These are phyloP conservation scores for Drosophila lini DNA, from an alignment of 1,140 invertebrate genomes.

Conservation along the genomic window DNA sequence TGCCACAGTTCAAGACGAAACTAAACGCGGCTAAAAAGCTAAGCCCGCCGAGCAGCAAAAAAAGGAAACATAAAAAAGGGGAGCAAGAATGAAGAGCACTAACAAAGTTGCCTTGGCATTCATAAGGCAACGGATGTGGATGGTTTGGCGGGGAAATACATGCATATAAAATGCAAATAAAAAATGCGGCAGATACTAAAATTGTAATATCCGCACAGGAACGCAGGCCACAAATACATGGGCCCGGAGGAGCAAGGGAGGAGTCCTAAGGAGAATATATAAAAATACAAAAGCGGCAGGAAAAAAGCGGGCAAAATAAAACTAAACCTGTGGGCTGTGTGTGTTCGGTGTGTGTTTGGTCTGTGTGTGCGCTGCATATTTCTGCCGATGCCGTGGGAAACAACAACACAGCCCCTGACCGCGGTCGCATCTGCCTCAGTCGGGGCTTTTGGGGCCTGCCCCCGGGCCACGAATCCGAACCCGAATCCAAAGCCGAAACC, in stretches of 20 bases:
- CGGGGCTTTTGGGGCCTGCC: conserved; percentile 54
- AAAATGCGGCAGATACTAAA: conserved; percentile 80
- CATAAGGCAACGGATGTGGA: conserved; percentile 52
- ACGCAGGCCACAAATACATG: conserved; percentile 48
- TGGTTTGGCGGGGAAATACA: conserved; percentile 42
- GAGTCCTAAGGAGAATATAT: conserved; percentile 29
- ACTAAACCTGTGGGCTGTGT: conserved; percentile 70
- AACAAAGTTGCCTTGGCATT: conserved; percentile 60
- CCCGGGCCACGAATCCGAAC: conserved; percentile 32
- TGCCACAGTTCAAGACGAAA: conserved; percentile 52
- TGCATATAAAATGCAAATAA: conserved; percentile 83
- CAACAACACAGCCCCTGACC: conserved; percentile 58
- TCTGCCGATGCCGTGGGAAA: conserved; percentile 73
- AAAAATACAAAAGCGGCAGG: conserved; percentile 41
- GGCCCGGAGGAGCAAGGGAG: conserved; percentile 23
- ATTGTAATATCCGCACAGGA: conserved; percentile 80
- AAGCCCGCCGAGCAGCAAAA: conserved; percentile 29
- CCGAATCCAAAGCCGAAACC: conserved; percentile 3
- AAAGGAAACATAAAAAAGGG: conserved; percentile 2
- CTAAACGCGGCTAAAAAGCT: conserved; percentile 67
- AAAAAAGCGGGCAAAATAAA: conserved; percentile 48
- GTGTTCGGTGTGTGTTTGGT: conserved; percentile 3
- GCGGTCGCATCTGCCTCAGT: conserved; percentile 40
- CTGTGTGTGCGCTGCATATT: conserved; percentile 49
- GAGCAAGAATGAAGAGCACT: conserved; percentile 44